Evolutionary conservation across 2,113 vertebrate genomes (phyloP).

Genomic region (Genyomyrus donnyi): DNA sequence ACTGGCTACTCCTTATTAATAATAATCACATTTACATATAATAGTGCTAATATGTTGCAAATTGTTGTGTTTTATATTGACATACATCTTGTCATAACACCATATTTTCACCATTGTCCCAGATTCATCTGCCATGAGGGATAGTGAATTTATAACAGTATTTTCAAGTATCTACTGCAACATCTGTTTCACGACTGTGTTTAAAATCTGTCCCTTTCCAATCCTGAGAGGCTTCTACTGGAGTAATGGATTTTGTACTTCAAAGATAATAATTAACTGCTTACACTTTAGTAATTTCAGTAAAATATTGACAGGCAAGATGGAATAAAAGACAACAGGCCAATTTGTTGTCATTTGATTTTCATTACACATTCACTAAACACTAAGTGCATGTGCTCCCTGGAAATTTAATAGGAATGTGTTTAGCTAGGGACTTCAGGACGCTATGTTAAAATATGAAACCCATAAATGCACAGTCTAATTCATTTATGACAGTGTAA

Average conservation of each 20-base stretch:
- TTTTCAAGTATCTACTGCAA: background rate
- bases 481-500: background rate
- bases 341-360: background rate
- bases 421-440: background rate
- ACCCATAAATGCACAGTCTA: background rate
- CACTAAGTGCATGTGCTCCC: background rate
- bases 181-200: background rate
- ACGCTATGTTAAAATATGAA: background rate
- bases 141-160: background rate
- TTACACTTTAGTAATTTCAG: slow-evolving; percentile 8
- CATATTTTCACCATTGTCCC: background rate
- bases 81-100: background rate
- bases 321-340: slow-evolving; percentile 7
- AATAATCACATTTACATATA: background rate
- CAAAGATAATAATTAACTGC: background rate
- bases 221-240: background rate
- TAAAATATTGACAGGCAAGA: background rate
- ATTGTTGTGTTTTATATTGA: background rate
- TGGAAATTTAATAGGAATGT: background rate
- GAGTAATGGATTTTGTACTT: background rate
- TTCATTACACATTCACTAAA: slow-evolving; percentile 8
- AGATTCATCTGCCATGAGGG: background rate
- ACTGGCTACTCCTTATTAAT: background rate
- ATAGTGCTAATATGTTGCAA: background rate
- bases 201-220: background rate